Evolutionary conservation across 1,140 invertebrate species (phyloP), one percentile per base, ranked within the genome.

Genomic region (Drosophila parabipectinata): DNA sequence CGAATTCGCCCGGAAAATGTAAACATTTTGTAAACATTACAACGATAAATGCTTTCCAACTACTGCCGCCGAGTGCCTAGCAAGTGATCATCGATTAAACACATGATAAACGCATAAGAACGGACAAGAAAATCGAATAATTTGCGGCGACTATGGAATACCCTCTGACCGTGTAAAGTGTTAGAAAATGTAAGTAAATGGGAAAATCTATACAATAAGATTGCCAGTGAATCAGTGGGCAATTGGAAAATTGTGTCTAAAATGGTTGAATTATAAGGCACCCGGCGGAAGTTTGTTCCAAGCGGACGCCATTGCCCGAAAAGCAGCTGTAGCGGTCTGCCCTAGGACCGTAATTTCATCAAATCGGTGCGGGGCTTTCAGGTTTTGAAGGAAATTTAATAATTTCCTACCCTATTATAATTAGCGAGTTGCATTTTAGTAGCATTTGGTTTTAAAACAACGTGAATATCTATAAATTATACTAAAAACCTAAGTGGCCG

Each of bases 111-210:
- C 26, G 63, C 41, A 52, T 44, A 67, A 67, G 34, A 64, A 67
- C 63, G 18, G 47, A 51, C 63, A 24, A 61, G 14, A 15, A 52
- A 67, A 67, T 41, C 34, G 14, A 34, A 62, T 10, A 26, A 44
- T 50, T 26, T 41, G 59, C 26, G 32, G 52, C 63, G 59, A 64
- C 47, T 67, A 67, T 67, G 63, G 63, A 28, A 64, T 64, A 64
- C 63, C 63, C 59, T 32, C 12, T 14, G n/a, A 26, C 8, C 7
- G 63, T 14, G 10, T 64, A 52, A 9, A 44, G 60, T 53, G 18
- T 6, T 34, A 51, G 10, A 64, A 66, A 62, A 71, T 63, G 77
- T 79, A 79, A 75, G 77, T 79, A 53, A 48, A 32, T 53, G 52
- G 47, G 47, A 41, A 28, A 1, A 1, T 3, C 12, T 12, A n/a